Evolutionary conservation across 2,113 vertebrate species (phyloP).

Genomic region (Piliocolobus tephrosceles): DNA sequence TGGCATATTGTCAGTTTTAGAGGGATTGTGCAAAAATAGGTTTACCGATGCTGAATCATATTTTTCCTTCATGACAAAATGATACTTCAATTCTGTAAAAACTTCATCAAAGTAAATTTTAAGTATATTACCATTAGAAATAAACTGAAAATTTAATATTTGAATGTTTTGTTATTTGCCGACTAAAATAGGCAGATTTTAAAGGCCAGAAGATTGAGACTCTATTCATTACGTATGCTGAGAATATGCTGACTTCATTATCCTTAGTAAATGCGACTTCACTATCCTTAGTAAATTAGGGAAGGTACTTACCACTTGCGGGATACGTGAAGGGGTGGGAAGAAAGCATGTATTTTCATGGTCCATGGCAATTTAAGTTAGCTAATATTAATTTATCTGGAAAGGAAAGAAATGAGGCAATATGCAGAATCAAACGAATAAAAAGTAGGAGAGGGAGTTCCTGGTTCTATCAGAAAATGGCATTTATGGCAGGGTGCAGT

Average conservation of each 20-base stretch:
- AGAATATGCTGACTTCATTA: not conserved
- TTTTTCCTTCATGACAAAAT: conserved; percentile 35
- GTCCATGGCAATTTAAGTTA: not conserved
- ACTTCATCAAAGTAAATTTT: not conserved
- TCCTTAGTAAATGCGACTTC: not conserved
- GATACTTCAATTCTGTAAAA: not conserved
- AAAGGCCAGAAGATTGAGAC: not conserved
- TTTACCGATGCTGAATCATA: not conserved
- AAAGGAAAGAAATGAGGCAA: not conserved
- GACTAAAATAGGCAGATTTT: not conserved
- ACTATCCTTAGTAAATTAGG: not conserved
- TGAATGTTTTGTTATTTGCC: not conserved
- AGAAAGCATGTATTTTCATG: not conserved
- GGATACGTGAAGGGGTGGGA: too few relatives aligned
- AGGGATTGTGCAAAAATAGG: not conserved
- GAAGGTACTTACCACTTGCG: not conserved
- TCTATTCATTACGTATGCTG: not conserved
- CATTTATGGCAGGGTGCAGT: not conserved
- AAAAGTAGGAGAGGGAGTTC: not conserved
- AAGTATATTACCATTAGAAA: not conserved
- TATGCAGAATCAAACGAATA: not conserved
- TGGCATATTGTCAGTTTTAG: not conserved
- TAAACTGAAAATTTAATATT: not conserved
- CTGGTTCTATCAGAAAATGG: not conserved
- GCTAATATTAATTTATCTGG: not conserved